Evolutionary conservation across 2,888 invertebrate species (phyloP).

Genomic region (Eulithis prunata): DNA sequence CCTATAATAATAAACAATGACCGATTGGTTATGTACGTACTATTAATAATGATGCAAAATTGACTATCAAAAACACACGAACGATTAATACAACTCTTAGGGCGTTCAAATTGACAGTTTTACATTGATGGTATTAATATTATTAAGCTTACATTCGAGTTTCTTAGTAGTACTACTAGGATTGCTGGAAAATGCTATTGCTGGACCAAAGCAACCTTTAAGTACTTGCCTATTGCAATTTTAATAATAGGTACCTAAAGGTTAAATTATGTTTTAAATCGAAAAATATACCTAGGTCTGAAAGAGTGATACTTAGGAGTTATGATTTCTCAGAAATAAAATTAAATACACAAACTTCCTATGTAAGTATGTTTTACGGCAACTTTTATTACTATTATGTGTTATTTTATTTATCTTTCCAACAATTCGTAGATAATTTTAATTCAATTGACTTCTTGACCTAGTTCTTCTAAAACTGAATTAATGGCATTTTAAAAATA

Average conservation of each 20-base stretch:
- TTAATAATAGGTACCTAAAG: neutral
- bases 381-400: no score
- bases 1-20: no score
- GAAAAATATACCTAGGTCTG: no score
- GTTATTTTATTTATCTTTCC: neutral
- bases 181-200: neutral
- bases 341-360: no score
- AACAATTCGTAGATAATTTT: conserved; percentile 1
- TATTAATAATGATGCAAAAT: neutral
- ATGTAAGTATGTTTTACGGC: no score
- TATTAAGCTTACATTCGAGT: neutral
- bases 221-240: neutral
- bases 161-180: neutral
- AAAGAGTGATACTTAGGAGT: no score
- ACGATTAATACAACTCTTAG: neutral
- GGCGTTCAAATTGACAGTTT: neutral
- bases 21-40: no score
- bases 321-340: no score
- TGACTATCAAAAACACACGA: neutral
- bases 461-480: neutral
- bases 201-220: neutral
- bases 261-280: no score
- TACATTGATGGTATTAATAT: conserved; percentile 1
- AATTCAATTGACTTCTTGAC: conserved; percentile 13
- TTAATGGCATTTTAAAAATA: no score